Percentiles rank a stretch among this genome's conserved stretches.
Evolutionary conservation across 2,888 invertebrate species (phyloP).

Genomic region (Eretmocerus hayati): DNA sequence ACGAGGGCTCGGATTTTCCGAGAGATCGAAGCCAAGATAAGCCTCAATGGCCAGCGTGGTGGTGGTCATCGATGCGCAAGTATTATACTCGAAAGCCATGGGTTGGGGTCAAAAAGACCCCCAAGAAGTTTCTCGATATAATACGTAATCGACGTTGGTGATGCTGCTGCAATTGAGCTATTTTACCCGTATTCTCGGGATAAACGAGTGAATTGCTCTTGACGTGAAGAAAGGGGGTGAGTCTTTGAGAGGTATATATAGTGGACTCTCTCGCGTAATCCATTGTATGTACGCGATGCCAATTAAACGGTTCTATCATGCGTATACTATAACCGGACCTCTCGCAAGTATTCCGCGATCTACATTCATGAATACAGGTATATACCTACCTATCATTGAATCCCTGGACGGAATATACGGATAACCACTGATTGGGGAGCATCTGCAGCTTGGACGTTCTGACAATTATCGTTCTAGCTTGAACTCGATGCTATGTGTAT

Average conservation of each 20-base stretch:
- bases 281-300: conserved; percentile 44
- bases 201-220: conserved; percentile 45
- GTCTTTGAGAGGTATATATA: not conserved
- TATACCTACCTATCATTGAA: too few species aligned
- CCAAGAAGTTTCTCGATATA: too few species aligned
- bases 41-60: too few species aligned
- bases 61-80: not conserved
- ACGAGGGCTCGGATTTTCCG: too few species aligned
- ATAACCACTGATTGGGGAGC: conserved; percentile 45
- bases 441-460: conserved; percentile 44
- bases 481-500: too few species aligned
- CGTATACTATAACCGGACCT: conserved; percentile 36
- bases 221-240: conserved; percentile 35
- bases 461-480: conserved; percentile 46
- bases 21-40: too few species aligned
- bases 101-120: too few species aligned
- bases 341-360: too few species aligned
- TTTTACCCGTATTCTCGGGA: conserved; percentile 20
- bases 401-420: too few species aligned
- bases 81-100: too few species aligned
- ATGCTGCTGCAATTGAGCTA: not conserved
- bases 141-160: too few species aligned
- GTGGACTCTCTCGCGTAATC: conserved; percentile 35
- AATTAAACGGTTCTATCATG: conserved; percentile 47
- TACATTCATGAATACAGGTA: too few species aligned